Evolutionary conservation across 23 tunicate genomes (phyloP).

Genomic region (Ascidia mentula): DNA sequence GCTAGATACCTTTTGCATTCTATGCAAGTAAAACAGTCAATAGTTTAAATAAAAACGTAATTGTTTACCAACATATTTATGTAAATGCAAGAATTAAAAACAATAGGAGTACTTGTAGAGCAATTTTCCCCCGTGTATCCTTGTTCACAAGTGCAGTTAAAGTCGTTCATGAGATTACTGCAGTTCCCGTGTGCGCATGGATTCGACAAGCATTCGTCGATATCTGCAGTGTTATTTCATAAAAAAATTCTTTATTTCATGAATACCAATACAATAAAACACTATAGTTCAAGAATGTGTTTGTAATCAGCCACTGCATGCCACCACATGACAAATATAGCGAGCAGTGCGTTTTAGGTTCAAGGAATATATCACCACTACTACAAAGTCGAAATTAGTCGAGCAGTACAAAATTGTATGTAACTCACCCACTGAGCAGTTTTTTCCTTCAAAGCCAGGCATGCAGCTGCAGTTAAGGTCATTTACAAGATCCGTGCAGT

Average conservation of each 20-base stretch:
- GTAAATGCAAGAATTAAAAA: background rate
- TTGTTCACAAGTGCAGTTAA: constrained; percentile 48
- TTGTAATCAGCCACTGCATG: no score
- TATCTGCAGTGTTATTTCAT: no score
- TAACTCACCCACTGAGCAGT: background rate
- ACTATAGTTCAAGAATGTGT: no score
- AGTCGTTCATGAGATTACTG: constrained; percentile 34
- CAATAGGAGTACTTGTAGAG: background rate
- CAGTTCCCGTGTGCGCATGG: constrained; percentile 77
- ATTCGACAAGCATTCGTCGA: constrained; percentile 69
- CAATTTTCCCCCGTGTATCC: constrained; percentile 21
- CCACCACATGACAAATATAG: no score
- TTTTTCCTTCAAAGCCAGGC: constrained; percentile 18
- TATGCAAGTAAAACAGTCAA: no score
- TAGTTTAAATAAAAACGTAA: no score
- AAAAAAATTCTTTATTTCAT: no score
- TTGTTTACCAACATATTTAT: background rate
- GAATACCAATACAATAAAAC: no score
- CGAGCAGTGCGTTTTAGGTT: no score
- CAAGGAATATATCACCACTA: no score
- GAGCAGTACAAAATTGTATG: background rate
- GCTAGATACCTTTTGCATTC: no score
- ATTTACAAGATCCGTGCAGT: constrained; percentile 46
- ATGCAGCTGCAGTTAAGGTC: constrained; percentile 55
- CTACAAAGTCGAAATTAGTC: no score